Evolutionary conservation across 2,113 vertebrate species (phyloP).

Genomic region (Anolis sagrei): DNA sequence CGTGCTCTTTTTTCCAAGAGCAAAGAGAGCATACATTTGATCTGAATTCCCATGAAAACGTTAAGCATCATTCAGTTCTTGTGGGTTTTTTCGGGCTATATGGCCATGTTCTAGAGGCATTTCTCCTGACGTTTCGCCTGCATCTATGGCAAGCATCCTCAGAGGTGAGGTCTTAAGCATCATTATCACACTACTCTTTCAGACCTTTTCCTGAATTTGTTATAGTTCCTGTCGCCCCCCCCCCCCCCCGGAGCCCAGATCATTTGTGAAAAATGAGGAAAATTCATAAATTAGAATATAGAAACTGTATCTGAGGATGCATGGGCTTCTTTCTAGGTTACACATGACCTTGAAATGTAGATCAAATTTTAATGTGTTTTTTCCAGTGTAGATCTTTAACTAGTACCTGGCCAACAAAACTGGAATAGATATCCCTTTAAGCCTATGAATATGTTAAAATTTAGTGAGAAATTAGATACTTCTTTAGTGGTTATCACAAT

Average conservation of each 20-base stretch:
- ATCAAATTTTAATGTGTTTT: slow-evolving; percentile 3
- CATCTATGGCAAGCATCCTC: no score
- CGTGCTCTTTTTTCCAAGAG: background rate
- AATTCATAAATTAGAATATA: background rate
- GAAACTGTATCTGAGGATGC: background rate
- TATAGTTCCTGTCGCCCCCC: background rate
- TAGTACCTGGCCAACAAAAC: slow-evolving; percentile 28
- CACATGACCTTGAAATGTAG: background rate
- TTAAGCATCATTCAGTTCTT: slow-evolving; percentile 7
- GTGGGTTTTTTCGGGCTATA: no score
- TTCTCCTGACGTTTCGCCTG: no score
- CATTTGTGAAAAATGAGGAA: slow-evolving; percentile 9
- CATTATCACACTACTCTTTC: background rate
- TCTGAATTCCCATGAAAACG: slow-evolving; percentile 3
- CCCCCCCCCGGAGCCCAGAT: background rate
- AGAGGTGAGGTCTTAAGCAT: no score
- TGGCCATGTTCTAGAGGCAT: no score
- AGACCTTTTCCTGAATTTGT: slow-evolving; percentile 31
- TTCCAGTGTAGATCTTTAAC: slow-evolving; percentile 22
- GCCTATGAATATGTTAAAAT: slow-evolving; percentile 16
- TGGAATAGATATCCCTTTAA: background rate
- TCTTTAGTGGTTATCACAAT: background rate
- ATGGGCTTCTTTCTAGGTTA: rapidly evolving
- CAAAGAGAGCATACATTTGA: slow-evolving; percentile 15
- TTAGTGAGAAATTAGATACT: slow-evolving; percentile 24